Conservation (phyloP, 2,797 vertebrate genomes). For the Dipus sagitta region DNA sequence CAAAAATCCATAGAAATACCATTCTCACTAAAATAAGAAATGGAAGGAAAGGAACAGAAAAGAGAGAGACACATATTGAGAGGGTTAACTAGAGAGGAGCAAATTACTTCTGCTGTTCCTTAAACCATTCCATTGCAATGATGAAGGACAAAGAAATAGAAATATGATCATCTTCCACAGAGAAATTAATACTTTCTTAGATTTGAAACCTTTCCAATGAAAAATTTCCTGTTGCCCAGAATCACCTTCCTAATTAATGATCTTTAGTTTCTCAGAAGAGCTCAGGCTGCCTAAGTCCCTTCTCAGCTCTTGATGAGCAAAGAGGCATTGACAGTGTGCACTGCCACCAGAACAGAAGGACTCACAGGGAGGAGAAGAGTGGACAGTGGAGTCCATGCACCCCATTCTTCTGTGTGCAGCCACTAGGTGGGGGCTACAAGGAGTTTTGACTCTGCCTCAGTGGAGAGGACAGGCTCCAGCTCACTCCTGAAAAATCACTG, state of each 20-base stretch:
- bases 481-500: slow-evolving; percentile 65
- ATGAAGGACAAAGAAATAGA: slow-evolving; percentile 68
- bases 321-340: slow-evolving; percentile 46
- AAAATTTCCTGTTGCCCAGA: slow-evolving; percentile 77
- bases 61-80: slow-evolving; percentile 22
- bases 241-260: slow-evolving; percentile 81
- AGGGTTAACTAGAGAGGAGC: slow-evolving; percentile 65
- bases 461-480: neutral
- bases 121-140: slow-evolving; percentile 53
- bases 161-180: slow-evolving; percentile 64
- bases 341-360: slow-evolving; percentile 36
- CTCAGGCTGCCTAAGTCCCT: slow-evolving; percentile 62
- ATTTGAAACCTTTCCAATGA: slow-evolving; percentile 77
- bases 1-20: slow-evolving; percentile 23
- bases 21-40: slow-evolving; percentile 43
- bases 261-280: slow-evolving; percentile 77
- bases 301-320: slow-evolving; percentile 56
- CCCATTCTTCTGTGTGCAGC: neutral
- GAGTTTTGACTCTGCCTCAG: neutral
- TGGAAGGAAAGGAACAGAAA: slow-evolving; percentile 13
- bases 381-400: neutral
- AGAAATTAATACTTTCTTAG: slow-evolving; percentile 80
- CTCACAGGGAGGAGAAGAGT: slow-evolving; percentile 48
- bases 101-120: slow-evolving; percentile 30
- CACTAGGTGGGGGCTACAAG: neutral